Evolutionary conservation across 2,888 invertebrate genomes (phyloP).

Genomic region (Macaria liturata): DNA sequence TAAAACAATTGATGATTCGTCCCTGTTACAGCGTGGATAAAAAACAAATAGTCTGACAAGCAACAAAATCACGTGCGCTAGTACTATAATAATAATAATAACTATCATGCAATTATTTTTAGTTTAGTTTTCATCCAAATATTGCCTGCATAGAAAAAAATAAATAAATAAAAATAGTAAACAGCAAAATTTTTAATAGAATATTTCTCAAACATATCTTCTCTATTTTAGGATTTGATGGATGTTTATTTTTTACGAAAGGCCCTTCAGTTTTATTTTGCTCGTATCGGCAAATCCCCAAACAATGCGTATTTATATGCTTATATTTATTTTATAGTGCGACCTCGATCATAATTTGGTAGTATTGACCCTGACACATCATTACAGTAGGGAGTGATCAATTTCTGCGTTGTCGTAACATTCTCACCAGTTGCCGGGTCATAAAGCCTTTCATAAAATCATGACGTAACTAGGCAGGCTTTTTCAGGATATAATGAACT

Average conservation of each 20-base stretch:
- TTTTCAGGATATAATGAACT: conserved; percentile 7
- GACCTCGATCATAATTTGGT: conserved; percentile 33
- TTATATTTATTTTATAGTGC: conserved; percentile 36
- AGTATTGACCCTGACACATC: conserved; percentile 42
- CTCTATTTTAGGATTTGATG: conserved; percentile 3
- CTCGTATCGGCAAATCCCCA: conserved; percentile 10
- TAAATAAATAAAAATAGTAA: too few relatives aligned
- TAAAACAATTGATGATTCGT: too few relatives aligned
- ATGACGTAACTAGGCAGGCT: conserved; percentile 18
- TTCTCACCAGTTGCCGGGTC: conserved; percentile 48
- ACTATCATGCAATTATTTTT: too few relatives aligned
- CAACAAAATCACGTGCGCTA: too few relatives aligned
- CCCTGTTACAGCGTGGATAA: too few relatives aligned
- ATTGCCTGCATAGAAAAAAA: too few relatives aligned
- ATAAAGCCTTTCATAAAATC: conserved; percentile 52
- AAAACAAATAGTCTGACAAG: too few relatives aligned
- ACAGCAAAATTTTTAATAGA: too few relatives aligned
- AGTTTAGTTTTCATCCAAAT: too few relatives aligned
- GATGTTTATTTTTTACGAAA: too few relatives aligned
- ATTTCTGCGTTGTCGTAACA: conserved; percentile 50
- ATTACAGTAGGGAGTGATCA: conserved; percentile 50
- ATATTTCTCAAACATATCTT: too few relatives aligned
- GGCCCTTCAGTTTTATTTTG: background rate
- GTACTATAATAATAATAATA: too few relatives aligned
- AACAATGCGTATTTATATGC: conserved; percentile 27